A percentile compares a stretch with the other conserved stretches of the same genome.
Conservation (phyloP, 2,888 invertebrate genomes). For the Eilema sororculum region DNA sequence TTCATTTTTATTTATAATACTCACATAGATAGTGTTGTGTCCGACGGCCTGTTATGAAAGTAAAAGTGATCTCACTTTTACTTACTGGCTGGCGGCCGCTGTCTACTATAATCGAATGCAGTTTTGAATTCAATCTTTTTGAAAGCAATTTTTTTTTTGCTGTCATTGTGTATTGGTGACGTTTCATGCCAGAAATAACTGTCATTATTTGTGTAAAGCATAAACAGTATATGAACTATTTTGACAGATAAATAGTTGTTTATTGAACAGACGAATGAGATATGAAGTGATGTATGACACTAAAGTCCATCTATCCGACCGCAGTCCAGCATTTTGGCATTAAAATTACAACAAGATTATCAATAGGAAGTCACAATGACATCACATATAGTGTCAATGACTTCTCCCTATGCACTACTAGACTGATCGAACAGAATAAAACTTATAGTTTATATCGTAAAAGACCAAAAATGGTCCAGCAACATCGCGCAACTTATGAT, state of each 20-base stretch:
- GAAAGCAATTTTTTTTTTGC: slow-evolving; percentile 17
- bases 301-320: background rate
- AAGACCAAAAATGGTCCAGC: too few relatives aligned
- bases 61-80: slow-evolving; percentile 65
- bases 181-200: background rate
- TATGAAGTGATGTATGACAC: background rate
- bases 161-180: background rate
- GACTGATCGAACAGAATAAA: too few relatives aligned
- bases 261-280: background rate
- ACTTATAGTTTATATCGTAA: too few relatives aligned
- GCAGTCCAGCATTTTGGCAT: too few relatives aligned
- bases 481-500: too few relatives aligned
- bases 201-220: background rate
- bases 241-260: background rate
- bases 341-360: too few relatives aligned
- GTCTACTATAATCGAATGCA: slow-evolving; percentile 33
- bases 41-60: slow-evolving; percentile 53
- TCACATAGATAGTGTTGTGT: slow-evolving; percentile 20
- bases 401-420: too few relatives aligned
- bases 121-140: slow-evolving; percentile 35
- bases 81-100: slow-evolving; percentile 26
- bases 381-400: too few relatives aligned
- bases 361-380: too few relatives aligned
- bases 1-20: too few relatives aligned
- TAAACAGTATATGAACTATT: background rate